Percentiles rank a stretch among this genome's conserved stretches.
Evolutionary conservation across 2,113 vertebrate species (phyloP).

Genomic region (Pica pica): DNA sequence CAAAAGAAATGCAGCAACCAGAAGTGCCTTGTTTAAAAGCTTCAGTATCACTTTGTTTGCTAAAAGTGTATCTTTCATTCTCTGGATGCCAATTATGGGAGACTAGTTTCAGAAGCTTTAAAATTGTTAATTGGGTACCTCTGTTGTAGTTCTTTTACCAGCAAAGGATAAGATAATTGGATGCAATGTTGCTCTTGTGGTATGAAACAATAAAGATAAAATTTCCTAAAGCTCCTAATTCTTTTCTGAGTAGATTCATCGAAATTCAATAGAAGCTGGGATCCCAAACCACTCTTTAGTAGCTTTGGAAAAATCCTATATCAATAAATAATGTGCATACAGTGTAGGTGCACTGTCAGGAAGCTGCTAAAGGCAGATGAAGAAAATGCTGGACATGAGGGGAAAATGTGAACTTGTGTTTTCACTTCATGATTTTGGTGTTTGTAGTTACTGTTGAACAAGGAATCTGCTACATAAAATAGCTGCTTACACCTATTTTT

Average conservation of each 20-base stretch:
- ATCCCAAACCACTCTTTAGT: neutral
- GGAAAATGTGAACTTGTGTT: neutral
- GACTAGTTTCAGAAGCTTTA: neutral
- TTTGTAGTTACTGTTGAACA: neutral
- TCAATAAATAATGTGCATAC: neutral
- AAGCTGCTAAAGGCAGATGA: neutral
- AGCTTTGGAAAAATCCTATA: conserved; percentile 9
- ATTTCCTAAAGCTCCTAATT: conserved; percentile 7
- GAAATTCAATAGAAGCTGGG: neutral
- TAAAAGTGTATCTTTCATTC: neutral
- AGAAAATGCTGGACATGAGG: neutral
- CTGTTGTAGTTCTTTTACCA: neutral
- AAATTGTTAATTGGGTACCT: conserved; percentile 8
- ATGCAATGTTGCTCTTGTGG: neutral
- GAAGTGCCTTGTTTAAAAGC: neutral
- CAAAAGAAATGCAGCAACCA: neutral
- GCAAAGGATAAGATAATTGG: conserved; percentile 10
- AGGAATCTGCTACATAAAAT: neutral
- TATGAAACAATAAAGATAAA: conserved; percentile 6
- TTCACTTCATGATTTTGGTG: neutral
- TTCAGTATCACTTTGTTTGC: neutral
- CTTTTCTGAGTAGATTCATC: neutral
- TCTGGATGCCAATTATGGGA: neutral
- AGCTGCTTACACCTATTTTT: neutral
- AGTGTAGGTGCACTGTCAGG: neutral